A percentile compares a stretch with the other conserved stretches of the same genome.
Evolutionary conservation across 2,797 vertebrate species (phyloP).

Genomic region (Anolis apletophallus): DNA sequence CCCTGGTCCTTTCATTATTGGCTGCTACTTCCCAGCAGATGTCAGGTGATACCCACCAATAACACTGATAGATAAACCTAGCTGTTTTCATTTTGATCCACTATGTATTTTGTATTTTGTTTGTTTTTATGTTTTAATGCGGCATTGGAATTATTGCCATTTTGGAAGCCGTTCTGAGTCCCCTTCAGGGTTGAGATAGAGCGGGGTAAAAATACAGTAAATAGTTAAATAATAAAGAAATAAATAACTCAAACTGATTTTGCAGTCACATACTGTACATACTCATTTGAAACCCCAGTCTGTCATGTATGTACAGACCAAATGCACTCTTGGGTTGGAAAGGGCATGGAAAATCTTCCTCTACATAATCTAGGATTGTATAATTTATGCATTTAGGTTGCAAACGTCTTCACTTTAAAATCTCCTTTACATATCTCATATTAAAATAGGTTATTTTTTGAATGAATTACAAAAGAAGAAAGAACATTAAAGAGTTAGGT

Average conservation of each 20-base stretch:
- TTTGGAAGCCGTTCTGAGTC: too few relatives aligned
- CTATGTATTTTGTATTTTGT: too few relatives aligned
- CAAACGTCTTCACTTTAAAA: slow-evolving; percentile 31
- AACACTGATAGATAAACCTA: too few relatives aligned
- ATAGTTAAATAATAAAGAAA: too few relatives aligned
- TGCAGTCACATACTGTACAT: not conserved
- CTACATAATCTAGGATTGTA: not conserved
- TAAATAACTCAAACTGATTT: not conserved
- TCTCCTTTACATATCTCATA: slow-evolving; percentile 35
- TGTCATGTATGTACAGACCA: not conserved
- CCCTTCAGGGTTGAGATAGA: too few relatives aligned
- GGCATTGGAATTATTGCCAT: too few relatives aligned
- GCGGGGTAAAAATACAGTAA: too few relatives aligned
- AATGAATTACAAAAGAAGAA: slow-evolving; percentile 34
- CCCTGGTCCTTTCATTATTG: too few relatives aligned
- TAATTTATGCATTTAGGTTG: slow-evolving; percentile 14
- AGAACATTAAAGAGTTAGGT: slow-evolving; percentile 20
- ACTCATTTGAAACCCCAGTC: not conserved
- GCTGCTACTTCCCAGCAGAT: too few relatives aligned
- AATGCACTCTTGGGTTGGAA: not conserved
- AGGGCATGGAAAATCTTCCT: not conserved
- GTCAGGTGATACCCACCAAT: too few relatives aligned
- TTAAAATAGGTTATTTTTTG: slow-evolving; percentile 38
- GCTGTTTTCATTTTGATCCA: too few relatives aligned
- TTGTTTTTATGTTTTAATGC: too few relatives aligned